phyloP scores from a whole-genome alignment of 2,888 invertebrate species.

The Cheilosia scutellata region DNA sequence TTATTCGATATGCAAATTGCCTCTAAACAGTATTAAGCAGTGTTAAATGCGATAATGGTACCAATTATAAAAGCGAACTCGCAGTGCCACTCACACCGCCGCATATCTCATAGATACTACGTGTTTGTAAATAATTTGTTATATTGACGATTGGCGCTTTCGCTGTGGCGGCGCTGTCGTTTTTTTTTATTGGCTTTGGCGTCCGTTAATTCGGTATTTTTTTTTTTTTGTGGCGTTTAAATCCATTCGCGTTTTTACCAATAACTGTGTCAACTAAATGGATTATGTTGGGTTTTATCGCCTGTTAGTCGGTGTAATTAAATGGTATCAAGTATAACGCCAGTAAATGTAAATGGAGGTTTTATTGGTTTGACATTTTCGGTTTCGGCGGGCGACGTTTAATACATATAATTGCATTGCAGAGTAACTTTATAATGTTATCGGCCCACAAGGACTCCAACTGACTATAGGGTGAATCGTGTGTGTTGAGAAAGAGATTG shows the following conservation, averaged over 20 bases:
- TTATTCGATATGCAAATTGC: conserved; percentile 82
- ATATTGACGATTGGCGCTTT: conserved; percentile 55
- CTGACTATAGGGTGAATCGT: background rate
- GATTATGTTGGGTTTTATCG: conserved; percentile 71
- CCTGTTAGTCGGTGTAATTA: conserved; percentile 69
- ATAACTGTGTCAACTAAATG: conserved; percentile 73
- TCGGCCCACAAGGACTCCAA: conserved; percentile 7
- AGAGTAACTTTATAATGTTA: background rate
- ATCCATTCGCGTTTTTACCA: conserved; percentile 33
- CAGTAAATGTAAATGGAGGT: conserved; percentile 24
- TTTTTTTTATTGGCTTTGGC: conserved; percentile 37
- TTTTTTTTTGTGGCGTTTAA: conserved; percentile 41
- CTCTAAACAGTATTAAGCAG: conserved; percentile 82
- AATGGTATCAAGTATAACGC: conserved; percentile 50
- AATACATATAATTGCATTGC: background rate
- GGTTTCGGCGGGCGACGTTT: background rate
- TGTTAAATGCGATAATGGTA: conserved; percentile 79
- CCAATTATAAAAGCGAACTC: conserved; percentile 63
- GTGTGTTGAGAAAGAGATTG: conserved; percentile 7
- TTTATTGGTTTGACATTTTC: conserved; percentile 36
- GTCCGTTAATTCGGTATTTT: conserved; percentile 19
- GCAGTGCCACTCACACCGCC: conserved; percentile 55
- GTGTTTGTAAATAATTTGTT: conserved; percentile 50
- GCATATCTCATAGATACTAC: conserved; percentile 58
- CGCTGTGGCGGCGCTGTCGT: conserved; percentile 19